These are phyloP conservation scores for Epinephelus malabaricus DNA, from an alignment of 2,797 vertebrate species.

Conservation along the genomic window DNA sequence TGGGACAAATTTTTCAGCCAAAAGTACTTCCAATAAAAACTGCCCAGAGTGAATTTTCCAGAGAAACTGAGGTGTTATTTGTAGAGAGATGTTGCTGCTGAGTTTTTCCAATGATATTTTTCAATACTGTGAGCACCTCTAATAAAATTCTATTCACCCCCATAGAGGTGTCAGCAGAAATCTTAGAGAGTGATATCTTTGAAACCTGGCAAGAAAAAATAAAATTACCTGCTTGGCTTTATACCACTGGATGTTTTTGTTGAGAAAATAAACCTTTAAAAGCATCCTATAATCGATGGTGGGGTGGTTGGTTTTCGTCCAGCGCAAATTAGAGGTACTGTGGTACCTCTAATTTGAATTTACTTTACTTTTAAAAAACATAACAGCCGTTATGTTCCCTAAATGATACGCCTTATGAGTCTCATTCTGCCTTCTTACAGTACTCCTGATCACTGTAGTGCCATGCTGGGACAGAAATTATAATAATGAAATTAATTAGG, in stretches of 20 bases:
- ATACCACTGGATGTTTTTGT: not conserved
- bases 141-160: not conserved
- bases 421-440: not conserved
- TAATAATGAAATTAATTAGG: no score
- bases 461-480: not conserved
- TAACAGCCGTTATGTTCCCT: not conserved
- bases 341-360: not conserved
- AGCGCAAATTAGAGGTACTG: no score
- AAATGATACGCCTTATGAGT: not conserved
- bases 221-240: not conserved
- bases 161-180: not conserved
- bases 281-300: not conserved
- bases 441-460: not conserved
- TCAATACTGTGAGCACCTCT: not conserved
- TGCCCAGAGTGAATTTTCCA: not conserved
- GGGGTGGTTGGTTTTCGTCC: not conserved
- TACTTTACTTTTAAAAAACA: not conserved
- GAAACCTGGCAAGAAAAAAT: not conserved
- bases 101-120: not conserved
- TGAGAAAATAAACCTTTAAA: not conserved
- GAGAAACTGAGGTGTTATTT: not conserved
- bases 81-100: not conserved
- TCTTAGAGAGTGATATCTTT: constrained; percentile 1
- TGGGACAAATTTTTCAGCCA: not conserved
- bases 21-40: constrained; percentile 1